These are phyloP conservation scores for Sander lucioperca DNA, from an alignment of 2,113 vertebrate genomes.

Conservation along the genomic window DNA sequence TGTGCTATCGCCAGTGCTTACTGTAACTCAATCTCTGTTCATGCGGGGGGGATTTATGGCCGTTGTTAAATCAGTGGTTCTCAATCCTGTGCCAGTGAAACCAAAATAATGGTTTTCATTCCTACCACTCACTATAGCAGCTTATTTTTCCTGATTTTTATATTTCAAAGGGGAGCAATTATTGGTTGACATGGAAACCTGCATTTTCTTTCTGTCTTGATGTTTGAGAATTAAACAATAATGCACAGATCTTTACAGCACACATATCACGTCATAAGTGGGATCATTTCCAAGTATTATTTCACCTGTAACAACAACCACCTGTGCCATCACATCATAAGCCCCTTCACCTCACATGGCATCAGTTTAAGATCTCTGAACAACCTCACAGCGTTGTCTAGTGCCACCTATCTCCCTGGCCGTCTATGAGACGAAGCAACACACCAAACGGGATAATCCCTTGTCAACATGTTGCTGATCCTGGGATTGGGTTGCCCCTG, in stretches of 20 bases:
- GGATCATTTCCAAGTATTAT: slow-evolving; percentile 4
- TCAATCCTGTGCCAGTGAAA: slow-evolving; percentile 11
- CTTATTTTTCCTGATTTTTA: slow-evolving; percentile 9
- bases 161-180: background rate
- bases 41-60: slow-evolving; percentile 47
- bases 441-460: slow-evolving; percentile 87
- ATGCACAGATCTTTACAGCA: background rate
- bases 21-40: slow-evolving; percentile 54
- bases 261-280: background rate
- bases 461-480: slow-evolving; percentile 86
- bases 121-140: background rate
- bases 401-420: slow-evolving; percentile 16
- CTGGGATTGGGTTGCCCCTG: slow-evolving; percentile 75
- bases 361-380: slow-evolving; percentile 7
- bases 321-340: slow-evolving; percentile 5
- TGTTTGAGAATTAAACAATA: background rate
- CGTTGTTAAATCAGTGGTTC: slow-evolving; percentile 58
- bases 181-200: slow-evolving; percentile 19
- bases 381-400: slow-evolving; percentile 11
- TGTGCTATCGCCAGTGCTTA: slow-evolving; percentile 41
- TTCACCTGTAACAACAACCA: slow-evolving; percentile 27
- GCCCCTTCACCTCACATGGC: slow-evolving; percentile 11
- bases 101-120: slow-evolving; percentile 26
- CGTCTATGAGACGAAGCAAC: slow-evolving; percentile 78
- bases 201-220: background rate